Evolutionary conservation across 2,113 vertebrate species (phyloP).

Genomic region (Phylloscopus trochiloides): DNA sequence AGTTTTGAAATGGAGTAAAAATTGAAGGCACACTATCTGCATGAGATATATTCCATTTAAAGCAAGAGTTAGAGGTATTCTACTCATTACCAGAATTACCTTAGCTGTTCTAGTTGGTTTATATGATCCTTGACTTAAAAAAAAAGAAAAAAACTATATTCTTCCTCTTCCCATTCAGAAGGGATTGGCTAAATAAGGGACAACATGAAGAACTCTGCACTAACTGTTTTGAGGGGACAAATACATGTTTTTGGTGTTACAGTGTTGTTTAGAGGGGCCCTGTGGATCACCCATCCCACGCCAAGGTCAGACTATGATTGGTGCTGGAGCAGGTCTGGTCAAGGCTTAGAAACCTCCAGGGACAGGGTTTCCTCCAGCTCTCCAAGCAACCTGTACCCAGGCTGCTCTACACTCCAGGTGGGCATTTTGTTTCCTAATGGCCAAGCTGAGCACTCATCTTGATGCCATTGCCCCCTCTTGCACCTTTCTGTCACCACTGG

Average conservation of each 20-base stretch:
- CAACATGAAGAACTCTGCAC: rapidly evolving
- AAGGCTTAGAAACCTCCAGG: background rate
- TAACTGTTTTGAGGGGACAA: background rate
- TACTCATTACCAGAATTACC: background rate
- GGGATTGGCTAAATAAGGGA: background rate
- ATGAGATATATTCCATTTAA: background rate
- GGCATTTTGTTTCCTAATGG: background rate
- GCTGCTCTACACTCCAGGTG: background rate
- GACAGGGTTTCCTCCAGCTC: rapidly evolving
- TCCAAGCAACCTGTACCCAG: background rate
- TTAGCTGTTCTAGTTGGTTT: background rate
- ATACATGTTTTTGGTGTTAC: background rate
- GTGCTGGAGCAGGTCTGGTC: background rate
- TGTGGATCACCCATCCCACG: background rate
- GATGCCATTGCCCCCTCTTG: background rate
- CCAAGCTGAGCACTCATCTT: background rate
- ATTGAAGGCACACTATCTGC: background rate
- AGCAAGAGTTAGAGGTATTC: background rate
- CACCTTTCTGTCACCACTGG: background rate
- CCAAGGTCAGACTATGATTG: background rate
- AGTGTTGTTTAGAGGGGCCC: background rate
- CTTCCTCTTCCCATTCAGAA: background rate
- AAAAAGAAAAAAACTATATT: background rate
- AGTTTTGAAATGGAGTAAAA: background rate
- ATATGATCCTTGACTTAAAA: background rate